phyloP scores from a whole-genome alignment of 2,113 vertebrate species.

The Ovibos moschatus region DNA sequence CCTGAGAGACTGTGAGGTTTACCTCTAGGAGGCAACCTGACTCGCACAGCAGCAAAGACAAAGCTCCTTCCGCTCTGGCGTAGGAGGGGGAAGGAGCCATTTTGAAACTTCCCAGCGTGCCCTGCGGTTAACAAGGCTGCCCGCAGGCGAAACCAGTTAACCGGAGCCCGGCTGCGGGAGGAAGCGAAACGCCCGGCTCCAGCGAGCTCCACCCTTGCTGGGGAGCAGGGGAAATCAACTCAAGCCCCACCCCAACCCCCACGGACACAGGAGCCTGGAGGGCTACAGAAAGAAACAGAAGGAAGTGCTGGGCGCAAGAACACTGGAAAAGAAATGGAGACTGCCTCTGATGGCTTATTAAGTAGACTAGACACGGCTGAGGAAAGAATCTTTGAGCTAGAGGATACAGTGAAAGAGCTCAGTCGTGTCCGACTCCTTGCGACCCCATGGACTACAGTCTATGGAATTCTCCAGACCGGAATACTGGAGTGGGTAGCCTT shows the following conservation, averaged over 20 bases:
- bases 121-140: too few relatives aligned
- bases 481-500: not conserved
- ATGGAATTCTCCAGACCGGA: not conserved
- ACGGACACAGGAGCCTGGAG: accelerated
- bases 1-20: not conserved
- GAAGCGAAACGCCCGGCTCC: accelerated
- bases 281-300: accelerated
- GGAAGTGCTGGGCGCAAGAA: not conserved
- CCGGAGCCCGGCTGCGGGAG: not conserved
- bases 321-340: not conserved
- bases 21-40: not conserved
- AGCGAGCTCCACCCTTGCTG: accelerated
- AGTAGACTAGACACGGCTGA: not conserved
- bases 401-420: not conserved
- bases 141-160: not conserved
- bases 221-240: accelerated
- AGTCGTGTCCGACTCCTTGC: not conserved
- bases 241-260: accelerated
- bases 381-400: not conserved
- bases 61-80: accelerated
- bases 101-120: accelerated
- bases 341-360: not conserved
- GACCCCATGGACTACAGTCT: not conserved
- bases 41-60: accelerated
- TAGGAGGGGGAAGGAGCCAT: accelerated